Evolutionary conservation across 2,888 invertebrate species (phyloP).

Genomic region (Drosophila neutralis): DNA sequence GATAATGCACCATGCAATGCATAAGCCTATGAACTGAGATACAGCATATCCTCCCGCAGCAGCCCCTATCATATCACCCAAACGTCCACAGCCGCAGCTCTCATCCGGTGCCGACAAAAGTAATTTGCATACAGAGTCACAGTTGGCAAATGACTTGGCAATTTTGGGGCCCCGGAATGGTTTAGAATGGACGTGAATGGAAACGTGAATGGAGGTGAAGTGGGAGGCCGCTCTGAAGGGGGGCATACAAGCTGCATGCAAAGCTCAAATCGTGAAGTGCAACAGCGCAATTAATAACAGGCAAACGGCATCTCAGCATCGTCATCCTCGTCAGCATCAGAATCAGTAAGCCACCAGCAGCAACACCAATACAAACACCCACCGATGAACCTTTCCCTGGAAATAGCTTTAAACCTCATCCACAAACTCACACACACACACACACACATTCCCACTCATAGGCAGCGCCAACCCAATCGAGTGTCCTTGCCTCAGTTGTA

Average conservation of each 20-base stretch:
- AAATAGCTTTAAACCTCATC: slow-evolving; percentile 18
- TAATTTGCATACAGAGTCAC: slow-evolving; percentile 67
- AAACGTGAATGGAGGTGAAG: background rate
- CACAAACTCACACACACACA: slow-evolving; percentile 5
- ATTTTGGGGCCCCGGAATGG: slow-evolving; percentile 38
- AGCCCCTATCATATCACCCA: too few species aligned
- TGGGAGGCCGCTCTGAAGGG: background rate
- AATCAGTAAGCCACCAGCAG: slow-evolving; percentile 28
- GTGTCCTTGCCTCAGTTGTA: slow-evolving; percentile 52
- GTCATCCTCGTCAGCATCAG: background rate
- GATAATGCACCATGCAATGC: slow-evolving; percentile 27
- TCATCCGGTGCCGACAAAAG: slow-evolving; percentile 59
- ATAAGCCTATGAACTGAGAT: slow-evolving; percentile 42
- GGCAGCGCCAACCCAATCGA: slow-evolving; percentile 23
- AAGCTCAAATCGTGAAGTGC: slow-evolving; percentile 62
- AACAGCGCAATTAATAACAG: slow-evolving; percentile 70
- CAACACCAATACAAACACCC: slow-evolving; percentile 15
- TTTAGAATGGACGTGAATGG: background rate
- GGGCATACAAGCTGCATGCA: slow-evolving; percentile 50
- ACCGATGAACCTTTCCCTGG: slow-evolving; percentile 4
- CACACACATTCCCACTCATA: background rate
- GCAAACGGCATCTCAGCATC: slow-evolving; percentile 44
- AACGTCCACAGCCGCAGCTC: slow-evolving; percentile 22
- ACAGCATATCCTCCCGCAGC: background rate
- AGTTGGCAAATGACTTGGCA: slow-evolving; percentile 68